These are phyloP conservation scores for Spinibarbus caldwelli DNA, from an alignment of 2,797 vertebrate genomes.

Conservation along the genomic window DNA sequence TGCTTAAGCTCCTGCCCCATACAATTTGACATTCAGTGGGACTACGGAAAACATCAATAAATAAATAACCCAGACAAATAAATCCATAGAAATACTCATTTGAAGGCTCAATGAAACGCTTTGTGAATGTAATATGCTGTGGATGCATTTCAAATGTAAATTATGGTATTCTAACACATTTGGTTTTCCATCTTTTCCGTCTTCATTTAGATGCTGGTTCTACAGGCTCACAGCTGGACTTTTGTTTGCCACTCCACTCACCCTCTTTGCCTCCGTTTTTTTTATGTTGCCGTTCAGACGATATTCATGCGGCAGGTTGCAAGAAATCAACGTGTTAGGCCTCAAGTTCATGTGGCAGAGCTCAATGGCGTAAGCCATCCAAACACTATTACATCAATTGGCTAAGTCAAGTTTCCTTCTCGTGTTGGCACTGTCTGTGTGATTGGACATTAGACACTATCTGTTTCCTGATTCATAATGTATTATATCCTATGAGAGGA, in stretches of 20 bases:
- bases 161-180: conserved; percentile 65
- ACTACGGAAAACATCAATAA: conserved; percentile 66
- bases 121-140: conserved; percentile 66
- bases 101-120: conserved; percentile 63
- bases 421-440: conserved; percentile 50
- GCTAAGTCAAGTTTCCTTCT: conserved; percentile 54
- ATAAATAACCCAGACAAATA: conserved; percentile 66
- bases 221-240: conserved; percentile 68
- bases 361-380: conserved; percentile 57
- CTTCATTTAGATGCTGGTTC: conserved; percentile 61
- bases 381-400: conserved; percentile 63
- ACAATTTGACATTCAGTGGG: conserved; percentile 60
- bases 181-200: conserved; percentile 65
- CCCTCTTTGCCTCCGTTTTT: conserved; percentile 56
- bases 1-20: conserved; percentile 63
- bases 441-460: conserved; percentile 46
- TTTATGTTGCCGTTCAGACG: conserved; percentile 56
- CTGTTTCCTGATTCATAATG: conserved; percentile 54
- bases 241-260: conserved; percentile 64
- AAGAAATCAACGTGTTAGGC: conserved; percentile 47
- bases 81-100: conserved; percentile 67
- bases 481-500: conserved; percentile 44
- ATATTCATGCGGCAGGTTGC: conserved; percentile 60
- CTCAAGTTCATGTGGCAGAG: conserved; percentile 56
- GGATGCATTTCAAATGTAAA: conserved; percentile 68